A percentile compares a stretch with the other conserved stretches of the same genome.
phyloP scores from a whole-genome alignment of 2,113 vertebrate genomes.

The Helogale parvula region DNA sequence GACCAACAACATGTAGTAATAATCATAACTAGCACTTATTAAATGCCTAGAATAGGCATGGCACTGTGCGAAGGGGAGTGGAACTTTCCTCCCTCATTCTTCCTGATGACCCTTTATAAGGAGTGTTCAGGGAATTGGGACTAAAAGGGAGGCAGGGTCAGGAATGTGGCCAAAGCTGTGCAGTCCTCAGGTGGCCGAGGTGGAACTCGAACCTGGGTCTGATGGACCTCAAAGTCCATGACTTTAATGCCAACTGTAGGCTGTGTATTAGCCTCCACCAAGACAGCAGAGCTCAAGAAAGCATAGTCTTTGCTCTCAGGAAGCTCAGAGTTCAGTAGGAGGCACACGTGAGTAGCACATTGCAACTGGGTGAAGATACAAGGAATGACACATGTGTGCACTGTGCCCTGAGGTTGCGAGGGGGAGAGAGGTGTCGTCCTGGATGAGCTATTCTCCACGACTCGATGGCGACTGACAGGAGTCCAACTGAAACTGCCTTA shows the following conservation, averaged over 20 bases:
- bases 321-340: neutral
- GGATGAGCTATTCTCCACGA: neutral
- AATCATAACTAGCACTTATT: neutral
- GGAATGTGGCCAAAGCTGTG: neutral
- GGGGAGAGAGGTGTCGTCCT: no score
- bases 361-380: fast-evolving
- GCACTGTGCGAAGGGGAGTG: neutral
- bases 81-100: neutral
- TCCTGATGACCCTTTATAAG: neutral
- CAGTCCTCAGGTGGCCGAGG: neutral
- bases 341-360: fast-evolving
- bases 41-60: neutral
- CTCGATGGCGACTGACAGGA: neutral
- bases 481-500: neutral
- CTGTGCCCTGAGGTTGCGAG: neutral
- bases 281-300: neutral
- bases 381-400: fast-evolving
- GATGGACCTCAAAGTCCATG: neutral
- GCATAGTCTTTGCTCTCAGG: neutral
- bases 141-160: neutral
- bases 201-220: neutral
- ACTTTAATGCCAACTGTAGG: neutral
- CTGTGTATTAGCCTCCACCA: neutral
- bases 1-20: fast-evolving
- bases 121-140: neutral